A percentile compares a stretch with the other conserved stretches of the same genome.
phyloP scores from a whole-genome alignment of 2,888 invertebrate species.

The Gastracanthus pulcherrimus region DNA sequence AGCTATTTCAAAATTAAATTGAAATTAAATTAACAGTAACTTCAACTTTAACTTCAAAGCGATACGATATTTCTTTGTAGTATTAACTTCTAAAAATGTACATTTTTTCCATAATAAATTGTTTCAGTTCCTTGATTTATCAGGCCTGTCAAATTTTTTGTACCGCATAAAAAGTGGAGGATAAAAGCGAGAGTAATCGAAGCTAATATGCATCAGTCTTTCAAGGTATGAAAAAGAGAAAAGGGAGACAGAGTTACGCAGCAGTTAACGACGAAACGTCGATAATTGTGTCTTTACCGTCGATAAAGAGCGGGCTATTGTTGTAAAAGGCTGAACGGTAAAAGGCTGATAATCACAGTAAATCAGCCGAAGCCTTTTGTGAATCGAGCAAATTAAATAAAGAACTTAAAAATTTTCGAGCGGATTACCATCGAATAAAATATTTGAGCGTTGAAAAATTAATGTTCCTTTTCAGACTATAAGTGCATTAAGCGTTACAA shows the following conservation, averaged over 20 bases:
- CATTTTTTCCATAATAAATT: too few species aligned
- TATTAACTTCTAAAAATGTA: too few species aligned
- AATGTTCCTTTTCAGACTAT: background rate
- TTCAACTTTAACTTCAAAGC: too few species aligned
- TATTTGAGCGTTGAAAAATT: background rate
- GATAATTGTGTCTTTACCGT: constrained; percentile 38
- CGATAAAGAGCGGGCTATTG: constrained; percentile 17
- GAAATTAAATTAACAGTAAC: too few species aligned
- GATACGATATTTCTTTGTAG: too few species aligned
- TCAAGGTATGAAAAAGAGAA: background rate
- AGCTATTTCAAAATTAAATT: too few species aligned
- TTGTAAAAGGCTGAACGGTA: background rate
- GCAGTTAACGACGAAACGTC: background rate
- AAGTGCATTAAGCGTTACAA: background rate
- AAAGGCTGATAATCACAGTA: constrained; percentile 28
- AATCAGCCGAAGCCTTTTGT: constrained; percentile 10
- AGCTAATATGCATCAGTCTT: constrained; percentile 32
- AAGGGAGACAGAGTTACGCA: background rate
- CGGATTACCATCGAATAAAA: background rate
- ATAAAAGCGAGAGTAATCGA: constrained; percentile 22
- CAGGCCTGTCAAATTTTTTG: background rate
- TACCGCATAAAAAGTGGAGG: background rate
- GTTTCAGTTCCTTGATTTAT: background rate
- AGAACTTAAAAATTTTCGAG: background rate
- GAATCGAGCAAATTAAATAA: constrained; percentile 8